These are phyloP conservation scores for Sesia bembeciformis DNA, from an alignment of 2,888 invertebrate genomes.

Conservation along the genomic window DNA sequence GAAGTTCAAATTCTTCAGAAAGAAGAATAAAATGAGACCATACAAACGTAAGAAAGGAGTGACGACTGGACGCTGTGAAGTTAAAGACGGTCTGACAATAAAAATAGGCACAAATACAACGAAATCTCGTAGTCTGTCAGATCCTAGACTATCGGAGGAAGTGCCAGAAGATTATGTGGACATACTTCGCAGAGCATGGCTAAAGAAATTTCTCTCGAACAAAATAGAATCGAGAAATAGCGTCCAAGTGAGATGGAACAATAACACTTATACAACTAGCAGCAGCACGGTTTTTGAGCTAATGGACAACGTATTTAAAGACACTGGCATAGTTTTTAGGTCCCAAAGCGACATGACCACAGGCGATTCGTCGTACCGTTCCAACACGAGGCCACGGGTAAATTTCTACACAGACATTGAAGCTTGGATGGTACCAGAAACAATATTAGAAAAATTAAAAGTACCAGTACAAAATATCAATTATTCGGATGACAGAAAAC, in stretches of 20 bases:
- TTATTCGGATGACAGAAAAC: slow-evolving; percentile 23
- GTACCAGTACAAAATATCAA: slow-evolving; percentile 8
- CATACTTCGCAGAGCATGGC: slow-evolving; percentile 34
- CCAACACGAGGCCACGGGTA: slow-evolving; percentile 24
- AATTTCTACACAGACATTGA: slow-evolving; percentile 44
- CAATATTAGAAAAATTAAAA: slow-evolving; percentile 20
- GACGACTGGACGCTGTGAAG: slow-evolving; percentile 48
- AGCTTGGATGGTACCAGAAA: slow-evolving; percentile 55
- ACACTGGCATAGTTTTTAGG: slow-evolving; percentile 28
- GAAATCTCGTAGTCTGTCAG: slow-evolving; percentile 5
- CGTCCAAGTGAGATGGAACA: slow-evolving; percentile 50
- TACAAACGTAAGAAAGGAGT: slow-evolving; percentile 36
- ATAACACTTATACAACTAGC: slow-evolving; percentile 40
- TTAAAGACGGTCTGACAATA: slow-evolving; percentile 38
- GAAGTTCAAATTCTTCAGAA: slow-evolving; percentile 50
- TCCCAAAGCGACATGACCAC: slow-evolving; percentile 41
- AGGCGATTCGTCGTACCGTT: slow-evolving; percentile 24
- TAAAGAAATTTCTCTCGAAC: slow-evolving; percentile 32
- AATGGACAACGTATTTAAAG: slow-evolving; percentile 42
- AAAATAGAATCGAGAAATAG: slow-evolving; percentile 38
- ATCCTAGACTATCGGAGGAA: slow-evolving; percentile 10
- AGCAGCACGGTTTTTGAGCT: slow-evolving; percentile 49
- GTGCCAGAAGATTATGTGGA: slow-evolving; percentile 17
- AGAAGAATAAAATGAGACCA: slow-evolving; percentile 24
- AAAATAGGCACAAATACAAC: slow-evolving; percentile 23